Percentiles rank a stretch among this genome's conserved stretches.
phyloP scores from a whole-genome alignment of 2,888 invertebrate species.

The Meghimatium bilineatum region DNA sequence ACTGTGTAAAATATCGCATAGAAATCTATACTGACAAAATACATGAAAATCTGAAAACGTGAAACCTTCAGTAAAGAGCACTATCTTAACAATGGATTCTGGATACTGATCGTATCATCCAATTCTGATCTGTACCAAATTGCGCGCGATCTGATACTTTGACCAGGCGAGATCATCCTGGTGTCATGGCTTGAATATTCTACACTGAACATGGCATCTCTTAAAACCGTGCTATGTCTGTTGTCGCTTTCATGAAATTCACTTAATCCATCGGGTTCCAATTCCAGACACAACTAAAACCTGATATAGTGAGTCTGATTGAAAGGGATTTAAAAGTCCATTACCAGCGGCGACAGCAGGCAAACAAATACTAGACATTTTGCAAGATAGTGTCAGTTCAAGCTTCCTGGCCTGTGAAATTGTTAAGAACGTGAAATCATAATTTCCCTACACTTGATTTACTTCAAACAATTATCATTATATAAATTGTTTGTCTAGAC shows the following conservation, averaged over 20 bases:
- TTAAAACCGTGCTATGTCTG: not conserved
- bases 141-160: not conserved
- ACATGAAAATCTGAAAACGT: not conserved
- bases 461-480: no score
- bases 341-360: not conserved
- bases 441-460: not conserved
- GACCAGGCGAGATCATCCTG: not conserved
- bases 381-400: not conserved
- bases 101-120: not conserved
- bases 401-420: not conserved
- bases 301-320: not conserved
- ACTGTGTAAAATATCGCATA: not conserved
- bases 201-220: conserved; percentile 3
- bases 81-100: not conserved
- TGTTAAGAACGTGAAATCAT: not conserved
- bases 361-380: not conserved
- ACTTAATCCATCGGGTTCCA: not conserved
- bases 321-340: not conserved
- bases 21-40: not conserved
- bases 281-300: not conserved
- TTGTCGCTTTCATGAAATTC: conserved; percentile 3
- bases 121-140: not conserved
- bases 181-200: not conserved
- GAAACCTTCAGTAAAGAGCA: not conserved
- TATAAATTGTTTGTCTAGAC: no score